These are phyloP conservation scores for Dendrocincla tyrannina DNA, from an alignment of 2,797 vertebrate species.

Conservation along the genomic window DNA sequence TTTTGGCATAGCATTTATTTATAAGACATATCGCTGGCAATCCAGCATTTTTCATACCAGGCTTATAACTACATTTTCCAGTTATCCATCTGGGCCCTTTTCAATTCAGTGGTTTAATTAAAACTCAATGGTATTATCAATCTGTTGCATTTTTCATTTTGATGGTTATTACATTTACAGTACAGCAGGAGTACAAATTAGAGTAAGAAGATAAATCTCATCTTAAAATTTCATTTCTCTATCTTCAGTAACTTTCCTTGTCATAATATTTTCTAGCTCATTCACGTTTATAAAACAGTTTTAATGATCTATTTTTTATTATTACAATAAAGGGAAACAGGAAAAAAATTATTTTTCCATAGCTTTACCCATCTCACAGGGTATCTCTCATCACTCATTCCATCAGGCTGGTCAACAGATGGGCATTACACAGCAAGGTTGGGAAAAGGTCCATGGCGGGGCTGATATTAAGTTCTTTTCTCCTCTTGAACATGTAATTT, in stretches of 20 bases:
- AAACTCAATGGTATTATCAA: slow-evolving; percentile 85
- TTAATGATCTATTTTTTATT: slow-evolving; percentile 69
- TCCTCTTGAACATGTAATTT: not conserved
- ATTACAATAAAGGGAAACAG: slow-evolving; percentile 59
- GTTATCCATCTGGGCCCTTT: slow-evolving; percentile 81
- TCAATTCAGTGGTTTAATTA: slow-evolving; percentile 84
- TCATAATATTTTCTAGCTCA: slow-evolving; percentile 73
- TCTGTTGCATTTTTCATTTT: slow-evolving; percentile 85
- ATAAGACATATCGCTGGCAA: slow-evolving; percentile 68
- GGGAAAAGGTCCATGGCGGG: not conserved
- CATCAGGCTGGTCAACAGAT: slow-evolving; percentile 42
- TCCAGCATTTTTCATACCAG: slow-evolving; percentile 76
- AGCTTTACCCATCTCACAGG: slow-evolving; percentile 19
- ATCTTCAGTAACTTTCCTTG: slow-evolving; percentile 73
- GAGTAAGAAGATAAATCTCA: slow-evolving; percentile 79
- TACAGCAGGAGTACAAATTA: slow-evolving; percentile 82
- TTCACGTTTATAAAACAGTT: slow-evolving; percentile 70
- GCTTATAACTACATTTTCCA: slow-evolving; percentile 79
- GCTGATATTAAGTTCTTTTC: not conserved
- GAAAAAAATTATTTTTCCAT: slow-evolving; percentile 37
- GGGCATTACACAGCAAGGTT: slow-evolving; percentile 25
- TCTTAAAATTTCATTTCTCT: slow-evolving; percentile 75
- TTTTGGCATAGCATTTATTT: slow-evolving; percentile 76
- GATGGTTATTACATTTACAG: slow-evolving; percentile 82
- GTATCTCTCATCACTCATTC: slow-evolving; percentile 20